Base-by-base conservation (phyloP, 1,140 invertebrate species). In the Drosophila parabipectinata region DNA sequence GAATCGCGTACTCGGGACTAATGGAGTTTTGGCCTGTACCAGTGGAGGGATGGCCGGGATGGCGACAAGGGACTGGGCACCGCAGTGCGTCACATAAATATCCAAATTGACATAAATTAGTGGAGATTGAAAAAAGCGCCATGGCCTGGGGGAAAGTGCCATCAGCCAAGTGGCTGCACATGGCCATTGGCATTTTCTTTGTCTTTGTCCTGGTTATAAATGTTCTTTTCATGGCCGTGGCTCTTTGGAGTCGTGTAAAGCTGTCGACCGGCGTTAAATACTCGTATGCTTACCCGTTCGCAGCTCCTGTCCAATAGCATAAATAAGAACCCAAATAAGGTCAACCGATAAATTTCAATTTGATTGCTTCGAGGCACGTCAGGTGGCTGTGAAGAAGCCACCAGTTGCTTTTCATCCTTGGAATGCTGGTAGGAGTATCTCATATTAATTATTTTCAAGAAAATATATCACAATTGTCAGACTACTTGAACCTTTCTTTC, bases 31-130 rank as follows among this genome's bases (percentile, higher is more conserved):
- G 26, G 34, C 32, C 52, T 48, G 53, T 6, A 3, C 14, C 5
- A 53, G 53, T 10, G 34, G 21, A 21, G 21, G 21, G 21, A 3
- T 21, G 21, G 21, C 21, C 21, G 21, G 21, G 21, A 21, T 4
- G 10, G 10, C 12, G 34, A 37, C 3, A 0, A 14, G 5, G 41
- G 14, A 2, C 14, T 7, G 41, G 53, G 21, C 21, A 64, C 54
- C 72, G 72, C 58, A 74, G 68, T 72, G 68, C 68, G 58, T 44
- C 59, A 74, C 72, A 74, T 75, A 75, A 75, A 75, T 75, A 75
- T 74, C 71, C 72, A 77, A 76, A 76, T 76, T 76, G 73, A 75
- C 73, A 76, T 76, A 76, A 76, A 76, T 76, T 76, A 76, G 72
- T 77, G 63, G 72, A 76, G 73, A 76, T 76, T 75, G 72, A 69